Evolutionary conservation across 92 coral and sea anemone species (phyloP), one percentile per base, ranked within the genome.

Genomic region (Porites cylindrica): DNA sequence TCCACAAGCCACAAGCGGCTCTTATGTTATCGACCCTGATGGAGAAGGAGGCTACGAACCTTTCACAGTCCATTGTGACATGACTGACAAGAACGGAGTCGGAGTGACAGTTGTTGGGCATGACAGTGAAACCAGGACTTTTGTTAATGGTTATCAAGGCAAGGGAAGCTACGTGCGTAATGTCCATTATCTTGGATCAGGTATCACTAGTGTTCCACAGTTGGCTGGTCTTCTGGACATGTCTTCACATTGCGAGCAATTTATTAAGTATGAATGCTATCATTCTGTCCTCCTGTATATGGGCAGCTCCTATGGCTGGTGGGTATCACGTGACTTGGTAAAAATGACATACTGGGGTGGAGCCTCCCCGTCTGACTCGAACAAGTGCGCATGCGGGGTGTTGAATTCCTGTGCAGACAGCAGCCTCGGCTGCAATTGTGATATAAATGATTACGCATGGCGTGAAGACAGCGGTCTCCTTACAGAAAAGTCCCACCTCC

Each of bases 331-430:
- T 77, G 92, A 88, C 32, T 90, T 91, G n/a, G n/a, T 51, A 51
- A 90, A 81, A 70, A 94, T 94, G 96, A 68, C 77, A 51, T 90
- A 94, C 88, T 94, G 98, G 98, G 98, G 98, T 14, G 98, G 98
- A 18, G 94, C 94, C 26, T 14, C 85, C 6, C 92, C 94, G 20
- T 3, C 47, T 3, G 92, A 92, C 51, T 81, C 93, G 10, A 71
- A 93, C 72, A 90, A 60, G 86, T 91, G 96, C 92, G 94, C 94
- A 63, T 93, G 96, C 70, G 96, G 91, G 19, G 54, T 90, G 82
- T 85, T 24, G 71, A 65, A 76, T 84, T 75, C 89, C 8, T 93
- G 94, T 66, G 90, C 82, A 23, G 64, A 64, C 0, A 85, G 94
- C 0, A 18, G 51, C 7, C 47, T 5, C 6, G 85, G 71, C 11